Conservation (phyloP, 2,113 vertebrate genomes). For the Toxostoma redivivum region DNA sequence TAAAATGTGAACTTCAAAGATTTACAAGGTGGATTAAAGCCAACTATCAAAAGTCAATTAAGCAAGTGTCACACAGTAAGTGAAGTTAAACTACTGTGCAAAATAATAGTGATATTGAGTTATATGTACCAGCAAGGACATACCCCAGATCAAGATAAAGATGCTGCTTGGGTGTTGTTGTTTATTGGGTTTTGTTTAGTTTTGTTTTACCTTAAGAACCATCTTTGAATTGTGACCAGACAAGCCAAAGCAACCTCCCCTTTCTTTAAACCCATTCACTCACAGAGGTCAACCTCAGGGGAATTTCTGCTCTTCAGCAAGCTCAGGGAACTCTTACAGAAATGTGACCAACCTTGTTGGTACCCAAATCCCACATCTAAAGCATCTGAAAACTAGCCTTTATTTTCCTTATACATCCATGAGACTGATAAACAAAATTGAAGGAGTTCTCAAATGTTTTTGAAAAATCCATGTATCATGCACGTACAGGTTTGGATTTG, state of each 20-base stretch:
- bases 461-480: background rate
- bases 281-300: accelerated
- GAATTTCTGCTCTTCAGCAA: background rate
- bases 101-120: background rate
- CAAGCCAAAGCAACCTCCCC: background rate
- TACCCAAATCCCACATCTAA: background rate
- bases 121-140: background rate
- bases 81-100: background rate
- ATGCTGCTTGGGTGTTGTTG: background rate
- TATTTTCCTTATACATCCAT: background rate
- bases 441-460: background rate
- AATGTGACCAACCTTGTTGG: background rate
- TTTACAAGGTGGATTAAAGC: background rate
- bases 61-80: background rate
- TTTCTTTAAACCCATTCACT: background rate
- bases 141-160: background rate
- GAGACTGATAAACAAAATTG: background rate
- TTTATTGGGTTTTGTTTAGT: background rate
- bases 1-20: background rate
- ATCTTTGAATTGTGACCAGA: background rate
- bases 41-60: background rate
- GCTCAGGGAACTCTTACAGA: background rate
- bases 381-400: background rate
- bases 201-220: background rate
- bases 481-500: background rate